Percentiles rank a stretch among this genome's conserved stretches.
Conservation (phyloP, 1,140 invertebrate species). For the Babylonia areolata region DNA sequence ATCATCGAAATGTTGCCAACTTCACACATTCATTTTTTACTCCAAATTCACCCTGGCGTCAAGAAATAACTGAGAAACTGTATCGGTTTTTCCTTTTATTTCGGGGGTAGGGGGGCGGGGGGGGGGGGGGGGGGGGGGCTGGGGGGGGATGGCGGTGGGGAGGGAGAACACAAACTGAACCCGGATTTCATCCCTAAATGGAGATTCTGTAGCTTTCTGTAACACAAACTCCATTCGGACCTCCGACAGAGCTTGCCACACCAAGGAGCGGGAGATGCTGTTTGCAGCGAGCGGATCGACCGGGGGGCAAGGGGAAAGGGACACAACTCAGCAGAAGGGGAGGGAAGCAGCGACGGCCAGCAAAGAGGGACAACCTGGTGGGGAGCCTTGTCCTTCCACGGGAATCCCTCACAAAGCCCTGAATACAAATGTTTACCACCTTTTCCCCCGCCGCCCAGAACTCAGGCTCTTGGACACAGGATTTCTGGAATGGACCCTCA, state of each 20-base stretch:
- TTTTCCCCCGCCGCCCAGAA: not conserved
- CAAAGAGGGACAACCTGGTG: not conserved
- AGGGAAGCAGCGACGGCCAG: not conserved
- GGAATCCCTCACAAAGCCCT: not conserved
- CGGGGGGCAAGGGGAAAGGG: not conserved
- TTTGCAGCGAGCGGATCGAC: not conserved
- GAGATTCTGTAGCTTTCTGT: not conserved
- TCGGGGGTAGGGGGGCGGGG: too few relatives aligned
- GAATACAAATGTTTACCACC: constrained; percentile 15
- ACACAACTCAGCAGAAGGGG: not conserved
- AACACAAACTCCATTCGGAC: not conserved
- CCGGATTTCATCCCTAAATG: not conserved
- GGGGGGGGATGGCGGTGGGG: not conserved
- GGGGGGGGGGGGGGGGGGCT: not conserved
- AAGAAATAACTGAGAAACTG: too few relatives aligned
- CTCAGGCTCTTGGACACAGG: too few relatives aligned
- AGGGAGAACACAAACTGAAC: not conserved
- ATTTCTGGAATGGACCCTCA: too few relatives aligned
- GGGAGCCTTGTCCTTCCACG: not conserved
- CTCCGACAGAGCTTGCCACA: not conserved
- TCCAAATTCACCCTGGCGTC: too few relatives aligned
- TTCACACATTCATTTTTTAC: too few relatives aligned
- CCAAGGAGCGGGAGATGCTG: not conserved
- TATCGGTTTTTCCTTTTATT: too few relatives aligned
- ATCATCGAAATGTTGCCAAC: too few relatives aligned